Percentiles rank a stretch among this genome's conserved stretches.
Conservation (phyloP, 2,888 invertebrate genomes). For the Leuctra nigra region DNA sequence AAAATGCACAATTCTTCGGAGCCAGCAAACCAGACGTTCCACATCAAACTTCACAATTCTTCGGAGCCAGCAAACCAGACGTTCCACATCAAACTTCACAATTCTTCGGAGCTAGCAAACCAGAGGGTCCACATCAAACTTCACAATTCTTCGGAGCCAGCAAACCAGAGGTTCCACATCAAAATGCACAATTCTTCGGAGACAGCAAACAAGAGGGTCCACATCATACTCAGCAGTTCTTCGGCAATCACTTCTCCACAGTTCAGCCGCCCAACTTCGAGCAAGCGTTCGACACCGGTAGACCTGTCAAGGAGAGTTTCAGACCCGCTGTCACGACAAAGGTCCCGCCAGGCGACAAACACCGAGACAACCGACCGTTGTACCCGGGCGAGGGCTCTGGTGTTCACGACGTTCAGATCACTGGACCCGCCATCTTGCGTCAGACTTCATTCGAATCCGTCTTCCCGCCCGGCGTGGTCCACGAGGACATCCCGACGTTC, state of each 20-base stretch:
- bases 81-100: not conserved
- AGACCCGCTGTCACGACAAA: not conserved
- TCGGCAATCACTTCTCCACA: not conserved
- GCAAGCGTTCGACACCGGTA: constrained; percentile 4
- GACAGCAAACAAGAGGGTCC: not conserved
- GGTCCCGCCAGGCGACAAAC: constrained; percentile 7
- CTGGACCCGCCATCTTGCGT: not conserved
- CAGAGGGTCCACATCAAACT: too few species aligned
- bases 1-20: constrained; percentile 1
- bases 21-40: constrained; percentile 6
- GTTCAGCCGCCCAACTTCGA: not conserved
- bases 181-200: not conserved
- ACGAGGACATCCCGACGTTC: not conserved
- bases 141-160: too few species aligned
- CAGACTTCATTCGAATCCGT: not conserved
- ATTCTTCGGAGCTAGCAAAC: constrained; percentile 9
- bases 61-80: too few species aligned
- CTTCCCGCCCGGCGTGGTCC: not conserved
- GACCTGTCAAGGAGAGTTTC: not conserved
- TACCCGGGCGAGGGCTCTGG: not conserved
- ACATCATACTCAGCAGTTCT: constrained; percentile 10
- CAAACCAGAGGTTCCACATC: too few species aligned
- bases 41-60: too few species aligned
- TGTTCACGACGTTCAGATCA: not conserved
- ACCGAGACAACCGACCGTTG: constrained; percentile 14